Percentiles rank a stretch among this genome's conserved stretches.
These are phyloP conservation scores for Podarcis muralis DNA, from an alignment of 2,113 vertebrate genomes.

Conservation along the genomic window DNA sequence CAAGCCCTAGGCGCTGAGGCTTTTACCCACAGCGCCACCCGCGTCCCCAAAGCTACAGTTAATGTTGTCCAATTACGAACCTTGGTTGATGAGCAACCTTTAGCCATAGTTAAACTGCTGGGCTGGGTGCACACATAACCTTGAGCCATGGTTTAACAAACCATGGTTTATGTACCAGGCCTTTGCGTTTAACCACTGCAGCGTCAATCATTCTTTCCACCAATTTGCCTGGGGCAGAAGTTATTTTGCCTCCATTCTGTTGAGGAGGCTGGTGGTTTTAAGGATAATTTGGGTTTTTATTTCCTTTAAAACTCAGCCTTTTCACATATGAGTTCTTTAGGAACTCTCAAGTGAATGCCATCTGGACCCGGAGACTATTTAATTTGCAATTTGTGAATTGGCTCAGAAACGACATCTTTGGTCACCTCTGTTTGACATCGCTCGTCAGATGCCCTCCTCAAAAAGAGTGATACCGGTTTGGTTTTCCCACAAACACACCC, in stretches of 20 bases:
- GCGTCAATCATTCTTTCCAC: neutral
- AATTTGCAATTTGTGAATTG: neutral
- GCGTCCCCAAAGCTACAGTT: too few species aligned
- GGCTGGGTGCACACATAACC: neutral
- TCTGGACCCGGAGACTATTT: neutral
- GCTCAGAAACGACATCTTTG: neutral
- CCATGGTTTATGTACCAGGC: too few species aligned
- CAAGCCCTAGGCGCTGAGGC: too few species aligned
- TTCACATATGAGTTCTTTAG: neutral
- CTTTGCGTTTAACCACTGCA: neutral
- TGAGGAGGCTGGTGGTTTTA: neutral
- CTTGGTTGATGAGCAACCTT: too few species aligned
- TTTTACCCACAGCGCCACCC: too few species aligned
- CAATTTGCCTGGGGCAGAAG: neutral
- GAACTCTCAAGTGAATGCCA: neutral
- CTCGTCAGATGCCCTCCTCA: neutral
- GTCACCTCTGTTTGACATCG: neutral
- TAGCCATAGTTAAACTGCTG: too few species aligned
- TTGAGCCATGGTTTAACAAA: neutral
- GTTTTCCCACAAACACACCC: neutral
- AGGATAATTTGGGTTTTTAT: neutral
- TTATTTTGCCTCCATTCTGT: neutral
- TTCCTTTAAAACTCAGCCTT: neutral
- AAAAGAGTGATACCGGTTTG: neutral
- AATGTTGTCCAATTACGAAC: too few species aligned